Base-by-base conservation (phyloP, 2,888 invertebrate genomes). In the Erebia palarica region DNA sequence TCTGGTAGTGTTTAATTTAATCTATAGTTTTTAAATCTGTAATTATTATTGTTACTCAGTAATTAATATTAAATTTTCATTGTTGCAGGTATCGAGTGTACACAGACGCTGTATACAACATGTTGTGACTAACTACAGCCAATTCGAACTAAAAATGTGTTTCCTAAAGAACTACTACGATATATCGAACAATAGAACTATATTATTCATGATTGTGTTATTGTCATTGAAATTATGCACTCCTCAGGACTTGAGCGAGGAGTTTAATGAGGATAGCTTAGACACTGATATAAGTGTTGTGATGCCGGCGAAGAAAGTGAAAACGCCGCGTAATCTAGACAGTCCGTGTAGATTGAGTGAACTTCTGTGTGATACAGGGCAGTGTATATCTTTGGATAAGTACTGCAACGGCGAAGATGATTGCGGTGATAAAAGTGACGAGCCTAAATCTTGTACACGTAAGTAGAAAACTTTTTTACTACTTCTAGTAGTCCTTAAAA, bases 351-450 rank as follows among this genome's bases (percentile, higher is more conserved):
- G 94, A 75, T 84, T 94, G 77, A 95, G 95, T 78, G 95, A 95
- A 86, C 92, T 94, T 75, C 87, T 94, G 69, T 95, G 95, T 86
- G 94, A 94, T 82, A 94, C 94, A 47, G 94, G 95, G 59, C 95
- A 95, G 86, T 96, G 97, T 89, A 94, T 97, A 81, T 94, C 95
- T 58, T 88, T 96, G 82, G 96, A 96, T 89, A 95, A 95, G 86
- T 96, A 95, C 85, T 97, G 97, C 88, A 96, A 97, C 82, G 96
- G 96, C 21, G 93, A 95, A 73, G 95, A 95, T 80, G 96, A 97
- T 85, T 97, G 97, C 81, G 95, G 95, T 44, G 97, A 97, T 86
- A 95, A 95, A 80, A 96, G 95, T 78, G 97, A 97, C 85, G 97
- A 97, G 86, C 95, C 95, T 3, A 94, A 94, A 77, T 94, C 95